phyloP scores from a whole-genome alignment of 2,797 vertebrate genomes.

The Lagocephalus sceleratus region DNA sequence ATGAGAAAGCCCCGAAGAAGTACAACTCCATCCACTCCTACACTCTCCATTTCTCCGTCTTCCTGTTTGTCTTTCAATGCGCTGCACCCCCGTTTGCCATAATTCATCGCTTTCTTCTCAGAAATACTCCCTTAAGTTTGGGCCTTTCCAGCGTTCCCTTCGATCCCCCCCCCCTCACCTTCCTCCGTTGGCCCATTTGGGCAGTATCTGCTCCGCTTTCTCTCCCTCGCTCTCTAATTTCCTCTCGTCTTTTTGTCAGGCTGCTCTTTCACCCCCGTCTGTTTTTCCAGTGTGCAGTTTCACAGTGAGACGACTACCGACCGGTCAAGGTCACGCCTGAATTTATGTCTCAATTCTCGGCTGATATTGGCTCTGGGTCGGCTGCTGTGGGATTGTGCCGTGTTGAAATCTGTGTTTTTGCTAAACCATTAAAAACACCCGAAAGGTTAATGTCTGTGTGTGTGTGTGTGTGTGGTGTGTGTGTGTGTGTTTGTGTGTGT shows the following conservation, averaged over 20 bases:
- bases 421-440: conserved; percentile 11
- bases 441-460: conserved; percentile 1
- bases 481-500: no score
- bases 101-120: conserved; percentile 35
- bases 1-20: conserved; percentile 17
- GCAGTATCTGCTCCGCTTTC: conserved; percentile 4
- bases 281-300: conserved; percentile 61
- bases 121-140: conserved; percentile 57
- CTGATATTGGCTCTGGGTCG: conserved; percentile 12
- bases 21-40: conserved; percentile 11
- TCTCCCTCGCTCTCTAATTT: conserved; percentile 31
- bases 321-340: conserved; percentile 54
- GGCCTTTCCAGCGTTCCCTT: conserved; percentile 11
- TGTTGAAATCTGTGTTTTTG: conserved; percentile 25
- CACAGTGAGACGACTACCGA: conserved; percentile 50
- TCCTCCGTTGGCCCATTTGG: conserved; percentile 2
- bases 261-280: conserved; percentile 40
- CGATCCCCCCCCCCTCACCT: background rate
- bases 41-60: conserved; percentile 19
- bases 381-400: conserved; percentile 6
- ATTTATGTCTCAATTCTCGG: conserved; percentile 39
- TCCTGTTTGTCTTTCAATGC: conserved; percentile 50
- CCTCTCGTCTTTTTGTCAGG: conserved; percentile 41
- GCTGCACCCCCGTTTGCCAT: conserved; percentile 21
- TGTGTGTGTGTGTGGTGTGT: no score